Conservation (phyloP, 2,113 vertebrate genomes). For the Reinhardtius hippoglossoides region DNA sequence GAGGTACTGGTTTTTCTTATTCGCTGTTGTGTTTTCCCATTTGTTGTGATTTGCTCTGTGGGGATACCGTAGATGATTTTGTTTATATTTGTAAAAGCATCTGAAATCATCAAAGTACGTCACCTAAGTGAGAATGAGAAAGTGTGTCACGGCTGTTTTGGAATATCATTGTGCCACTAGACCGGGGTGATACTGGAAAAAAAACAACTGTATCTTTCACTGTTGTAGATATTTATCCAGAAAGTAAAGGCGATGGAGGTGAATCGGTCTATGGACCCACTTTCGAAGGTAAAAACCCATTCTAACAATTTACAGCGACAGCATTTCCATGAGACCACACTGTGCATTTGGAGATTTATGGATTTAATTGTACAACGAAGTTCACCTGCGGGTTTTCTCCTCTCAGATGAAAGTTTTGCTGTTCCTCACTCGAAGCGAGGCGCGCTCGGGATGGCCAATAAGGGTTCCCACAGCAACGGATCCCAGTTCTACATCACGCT, state of each 20-base stretch:
- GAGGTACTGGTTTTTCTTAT: constrained; percentile 78
- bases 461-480: constrained; percentile 88
- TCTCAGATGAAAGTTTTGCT: constrained; percentile 89
- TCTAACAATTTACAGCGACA: not conserved
- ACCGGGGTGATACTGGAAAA: not conserved
- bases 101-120: not conserved
- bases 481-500: constrained; percentile 93
- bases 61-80: no score
- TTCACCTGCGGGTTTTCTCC: constrained; percentile 25
- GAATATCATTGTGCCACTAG: not conserved
- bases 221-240: constrained; percentile 84
- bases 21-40: no score
- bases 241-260: constrained; percentile 83
- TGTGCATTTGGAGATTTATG: not conserved
- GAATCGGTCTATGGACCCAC: constrained; percentile 89
- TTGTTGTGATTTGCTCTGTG: no score
- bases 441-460: constrained; percentile 89
- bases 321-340: not conserved
- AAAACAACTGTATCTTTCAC: not conserved
- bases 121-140: not conserved
- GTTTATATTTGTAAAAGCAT: not conserved
- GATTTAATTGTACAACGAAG: not conserved
- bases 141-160: not conserved
- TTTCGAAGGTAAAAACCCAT: constrained; percentile 83
- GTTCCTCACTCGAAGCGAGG: constrained; percentile 86